Base-by-base conservation (phyloP, 1,140 invertebrate species). In the Hypsibius dujardini region DNA sequence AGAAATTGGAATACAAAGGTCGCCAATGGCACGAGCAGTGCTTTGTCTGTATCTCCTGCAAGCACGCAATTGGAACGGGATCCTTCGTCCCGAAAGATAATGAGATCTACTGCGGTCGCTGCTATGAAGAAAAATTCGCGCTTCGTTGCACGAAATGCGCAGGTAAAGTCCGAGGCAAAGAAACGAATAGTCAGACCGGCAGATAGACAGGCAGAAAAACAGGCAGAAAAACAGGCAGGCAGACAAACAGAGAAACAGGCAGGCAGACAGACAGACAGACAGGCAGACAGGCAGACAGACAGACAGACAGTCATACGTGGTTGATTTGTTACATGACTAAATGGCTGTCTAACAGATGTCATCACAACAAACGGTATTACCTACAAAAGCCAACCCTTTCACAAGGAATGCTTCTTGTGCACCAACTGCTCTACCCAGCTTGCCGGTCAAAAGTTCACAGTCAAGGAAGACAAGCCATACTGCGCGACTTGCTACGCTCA, bases 1-100 rank as follows among this genome's bases (percentile, higher is more conserved):
- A 98, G 86, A 99, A 99, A 85, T 98, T 98, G 94, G 95, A 99
- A 82, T 99, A 99, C 85, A 98, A 98, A 85, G 97, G 94, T 42
- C 86, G 95, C 75, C 95, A 98, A 81, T 99, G 95, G 95, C 96
- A 99, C 81, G 95, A 99, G 84, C 93, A 97, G 79, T 99, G 96
- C 78, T 99, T 99, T 87, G 90, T 89, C 79, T 99, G 95, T 83
- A 89, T 89, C 74, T 89, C 94, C 15, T 99, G 96, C 85, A 95
- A 94, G 81, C 89, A 88, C 76, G 87, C 95, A 70, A 99, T 99
- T 77, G 95, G 95, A 73, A 98, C 95, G 77, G 96, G 95, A 84
- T 96, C 92, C 81, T 99, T 98, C 83, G 97, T 98, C 81, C 95
- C 95, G 50, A 86, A 94, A 70, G 95, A 98, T 77, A 92, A 98